These are phyloP conservation scores for Heterodera filipjevi DNA, from an alignment of 2,888 invertebrate genomes.

Conservation along the genomic window DNA sequence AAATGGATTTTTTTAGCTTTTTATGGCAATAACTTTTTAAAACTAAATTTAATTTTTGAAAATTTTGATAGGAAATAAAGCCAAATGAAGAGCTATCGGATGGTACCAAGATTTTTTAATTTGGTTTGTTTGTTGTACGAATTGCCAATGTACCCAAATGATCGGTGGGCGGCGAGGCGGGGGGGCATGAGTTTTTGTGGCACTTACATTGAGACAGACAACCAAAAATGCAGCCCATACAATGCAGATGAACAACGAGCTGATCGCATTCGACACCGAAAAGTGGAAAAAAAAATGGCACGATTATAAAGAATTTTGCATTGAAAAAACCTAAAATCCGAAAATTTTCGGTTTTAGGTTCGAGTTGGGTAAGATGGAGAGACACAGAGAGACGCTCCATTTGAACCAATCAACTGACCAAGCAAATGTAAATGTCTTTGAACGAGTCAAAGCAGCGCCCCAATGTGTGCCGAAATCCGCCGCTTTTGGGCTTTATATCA, in stretches of 20 bases:
- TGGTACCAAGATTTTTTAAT: no score
- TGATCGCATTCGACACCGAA: conserved; percentile 16
- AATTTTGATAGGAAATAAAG: neutral
- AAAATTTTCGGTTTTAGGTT: no score
- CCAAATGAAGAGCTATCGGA: neutral
- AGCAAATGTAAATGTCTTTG: neutral
- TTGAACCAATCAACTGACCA: no score
- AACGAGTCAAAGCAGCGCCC: neutral
- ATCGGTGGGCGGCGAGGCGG: no score
- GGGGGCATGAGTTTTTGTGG: no score
- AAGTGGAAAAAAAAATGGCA: neutral
- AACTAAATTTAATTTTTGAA: conserved; percentile 12
- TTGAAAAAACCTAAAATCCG: no score
- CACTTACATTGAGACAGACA: conserved; percentile 15
- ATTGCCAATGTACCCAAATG: no score
- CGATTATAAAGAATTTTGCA: neutral
- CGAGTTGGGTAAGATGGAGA: no score
- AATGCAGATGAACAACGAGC: conserved; percentile 16
- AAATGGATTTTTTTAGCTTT: no score
- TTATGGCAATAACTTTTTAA: no score
- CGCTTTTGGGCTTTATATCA: neutral
- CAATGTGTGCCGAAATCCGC: neutral
- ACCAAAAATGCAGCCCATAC: conserved; percentile 20
- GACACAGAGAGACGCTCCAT: no score
- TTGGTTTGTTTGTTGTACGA: no score